Evolutionary conservation across 2,113 vertebrate species (phyloP).

Genomic region (Ammodytes marinus): DNA sequence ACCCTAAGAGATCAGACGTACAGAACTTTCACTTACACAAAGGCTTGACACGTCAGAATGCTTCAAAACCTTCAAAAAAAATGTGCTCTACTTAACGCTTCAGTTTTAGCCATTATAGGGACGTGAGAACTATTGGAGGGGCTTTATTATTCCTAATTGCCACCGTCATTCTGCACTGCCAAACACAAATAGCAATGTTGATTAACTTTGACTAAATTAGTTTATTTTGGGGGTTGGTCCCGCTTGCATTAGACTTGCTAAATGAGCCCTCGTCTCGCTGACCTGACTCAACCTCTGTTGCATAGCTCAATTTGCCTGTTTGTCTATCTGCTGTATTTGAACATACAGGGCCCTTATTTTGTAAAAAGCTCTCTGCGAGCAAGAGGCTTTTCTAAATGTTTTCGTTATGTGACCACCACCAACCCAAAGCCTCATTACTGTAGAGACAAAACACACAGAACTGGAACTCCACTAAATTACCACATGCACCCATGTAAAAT

Average conservation of each 20-base stretch:
- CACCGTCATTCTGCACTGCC: slow-evolving; percentile 30
- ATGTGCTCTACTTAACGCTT: slow-evolving; percentile 61
- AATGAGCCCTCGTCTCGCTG: slow-evolving; percentile 53
- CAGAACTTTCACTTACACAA: slow-evolving; percentile 37
- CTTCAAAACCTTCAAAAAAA: slow-evolving; percentile 24
- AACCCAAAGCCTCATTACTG: slow-evolving; percentile 59
- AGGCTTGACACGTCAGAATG: slow-evolving; percentile 44
- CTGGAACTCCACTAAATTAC: slow-evolving; percentile 32
- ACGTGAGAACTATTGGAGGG: slow-evolving; percentile 60
- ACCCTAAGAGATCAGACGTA: slow-evolving; percentile 53
- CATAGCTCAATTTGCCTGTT: slow-evolving; percentile 54
- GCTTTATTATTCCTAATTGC: slow-evolving; percentile 69
- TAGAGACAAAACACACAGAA: slow-evolving; percentile 42
- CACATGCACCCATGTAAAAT: background rate
- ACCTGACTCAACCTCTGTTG: slow-evolving; percentile 65
- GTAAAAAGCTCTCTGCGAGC: slow-evolving; percentile 46
- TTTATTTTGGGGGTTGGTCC: slow-evolving; percentile 56
- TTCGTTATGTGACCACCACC: slow-evolving; percentile 52
- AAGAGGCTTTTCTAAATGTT: slow-evolving; percentile 40
- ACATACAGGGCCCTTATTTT: slow-evolving; percentile 57
- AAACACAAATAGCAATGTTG: slow-evolving; percentile 56
- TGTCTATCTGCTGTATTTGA: slow-evolving; percentile 36
- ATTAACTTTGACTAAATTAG: slow-evolving; percentile 69
- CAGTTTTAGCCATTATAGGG: slow-evolving; percentile 5
- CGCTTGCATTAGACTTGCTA: slow-evolving; percentile 48